Base-by-base conservation (phyloP, 1,140 invertebrate genomes). In the Holotrichia oblita region DNA sequence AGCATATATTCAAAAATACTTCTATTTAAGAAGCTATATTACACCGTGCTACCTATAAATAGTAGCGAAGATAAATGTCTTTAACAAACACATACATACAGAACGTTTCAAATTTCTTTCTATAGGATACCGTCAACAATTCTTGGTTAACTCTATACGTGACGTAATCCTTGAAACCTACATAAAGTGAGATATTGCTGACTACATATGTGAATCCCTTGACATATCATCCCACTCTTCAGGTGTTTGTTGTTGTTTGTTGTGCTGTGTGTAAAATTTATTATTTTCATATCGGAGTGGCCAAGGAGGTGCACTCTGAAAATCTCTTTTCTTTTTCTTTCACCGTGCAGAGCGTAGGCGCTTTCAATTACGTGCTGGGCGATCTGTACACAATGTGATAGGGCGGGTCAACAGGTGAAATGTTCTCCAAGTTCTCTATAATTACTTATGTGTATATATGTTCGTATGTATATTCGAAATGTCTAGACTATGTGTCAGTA, bases 341-440 rank as follows among this genome's bases (percentile, higher is more conserved):
- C 20, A 9, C 61, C 27, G 73, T 44, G 73, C 24, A 17, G 73
- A 24, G 78, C 73, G 78, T 79, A 48, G 78, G 78, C 78, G 78
- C 73, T 76, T 79, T 79, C 78, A 79, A 79, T 79, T 79, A 79
- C 73, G 74, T 74, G 44, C 74, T 34, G 73, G 78, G 78, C 73
- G 74, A 79, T 75, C 73, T 76, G 78, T 79, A 79, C 78, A 79
- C 78, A 79, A 79, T 79, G 59, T 72, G 78, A 79, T 79, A 48
- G 78, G 78, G 78, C 78, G 78, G 78, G 78, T 79, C 78, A 79
- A 79, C 78, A 79, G 78, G 78, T 79, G 78, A 79, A 79, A 76
- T 76, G 73, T 41, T 79, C 77, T 79, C 69, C 78, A 76, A 73
- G 78, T 73, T 79, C 72, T 76, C 73, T 79, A 76, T 79, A 79